phyloP scores from a whole-genome alignment of 2,113 vertebrate species.

The Athene cunicularia region DNA sequence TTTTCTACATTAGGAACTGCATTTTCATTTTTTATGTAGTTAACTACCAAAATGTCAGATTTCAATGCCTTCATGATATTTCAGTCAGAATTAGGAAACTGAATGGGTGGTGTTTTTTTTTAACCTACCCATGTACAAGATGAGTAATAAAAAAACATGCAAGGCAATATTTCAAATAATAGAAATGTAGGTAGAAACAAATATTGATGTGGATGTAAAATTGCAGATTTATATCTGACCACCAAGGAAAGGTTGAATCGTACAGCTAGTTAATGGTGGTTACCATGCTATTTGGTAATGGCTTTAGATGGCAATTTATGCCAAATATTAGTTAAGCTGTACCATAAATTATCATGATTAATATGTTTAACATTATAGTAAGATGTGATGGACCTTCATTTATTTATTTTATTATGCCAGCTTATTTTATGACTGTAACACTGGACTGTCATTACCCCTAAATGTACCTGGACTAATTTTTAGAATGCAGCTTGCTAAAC shows the following conservation, averaged over 20 bases:
- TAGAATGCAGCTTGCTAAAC: not conserved
- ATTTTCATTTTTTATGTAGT: conserved; percentile 32
- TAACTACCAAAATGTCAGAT: conserved; percentile 44
- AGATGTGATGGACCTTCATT: not conserved
- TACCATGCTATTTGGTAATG: not conserved
- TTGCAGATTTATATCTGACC: not conserved
- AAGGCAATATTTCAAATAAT: not conserved
- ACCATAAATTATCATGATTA: not conserved
- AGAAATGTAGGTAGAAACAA: not conserved
- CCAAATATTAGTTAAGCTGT: not conserved
- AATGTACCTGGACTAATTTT: not conserved
- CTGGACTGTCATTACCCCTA: not conserved
- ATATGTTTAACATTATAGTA: not conserved
- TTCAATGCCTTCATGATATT: conserved; percentile 19
- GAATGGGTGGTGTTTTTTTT: not conserved
- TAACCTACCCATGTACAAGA: not conserved
- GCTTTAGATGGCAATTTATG: not conserved
- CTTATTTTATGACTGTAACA: not conserved
- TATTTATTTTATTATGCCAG: not conserved
- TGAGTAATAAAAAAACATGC: not conserved
- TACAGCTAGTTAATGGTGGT: not conserved
- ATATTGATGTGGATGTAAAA: not conserved
- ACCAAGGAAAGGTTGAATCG: not conserved
- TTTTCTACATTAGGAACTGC: conserved; percentile 19
- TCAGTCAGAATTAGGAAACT: conserved; percentile 15